Evolutionary conservation across 2,797 vertebrate genomes (phyloP).

Genomic region (Zenarchopterus dispar): DNA sequence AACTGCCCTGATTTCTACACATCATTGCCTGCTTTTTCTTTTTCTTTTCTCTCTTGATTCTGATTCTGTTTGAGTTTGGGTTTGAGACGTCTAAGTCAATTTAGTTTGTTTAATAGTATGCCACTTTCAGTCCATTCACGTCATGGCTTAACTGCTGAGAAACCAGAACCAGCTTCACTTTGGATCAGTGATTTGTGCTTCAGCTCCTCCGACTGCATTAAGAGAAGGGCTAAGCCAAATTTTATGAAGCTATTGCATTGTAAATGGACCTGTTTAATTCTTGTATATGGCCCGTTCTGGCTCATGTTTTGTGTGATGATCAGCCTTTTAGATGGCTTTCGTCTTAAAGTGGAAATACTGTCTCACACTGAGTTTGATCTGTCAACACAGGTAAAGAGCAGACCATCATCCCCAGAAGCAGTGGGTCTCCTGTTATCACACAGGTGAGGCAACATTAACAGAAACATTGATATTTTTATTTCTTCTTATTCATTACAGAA

Average conservation of each 20-base stretch:
- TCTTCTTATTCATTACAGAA: too few relatives aligned
- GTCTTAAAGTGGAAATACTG: neutral
- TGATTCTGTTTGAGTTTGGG: conserved; percentile 25
- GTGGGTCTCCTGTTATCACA: conserved; percentile 25
- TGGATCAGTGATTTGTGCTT: conserved; percentile 44
- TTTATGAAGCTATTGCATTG: neutral
- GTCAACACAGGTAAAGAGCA: conserved; percentile 68
- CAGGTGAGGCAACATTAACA: conserved; percentile 62
- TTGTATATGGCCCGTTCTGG: conserved; percentile 9
- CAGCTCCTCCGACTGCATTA: conserved; percentile 17
- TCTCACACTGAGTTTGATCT: conserved; percentile 12
- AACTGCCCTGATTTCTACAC: conserved; percentile 37
- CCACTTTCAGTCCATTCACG: conserved; percentile 50
- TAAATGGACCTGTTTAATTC: conserved; percentile 1
- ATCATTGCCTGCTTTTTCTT: conserved; percentile 18
- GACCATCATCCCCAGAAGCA: conserved; percentile 34
- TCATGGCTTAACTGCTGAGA: conserved; percentile 48
- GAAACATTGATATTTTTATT: neutral
- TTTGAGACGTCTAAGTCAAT: conserved; percentile 60
- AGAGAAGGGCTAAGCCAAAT: conserved; percentile 4
- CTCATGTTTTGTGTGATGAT: too few relatives aligned
- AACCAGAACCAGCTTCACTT: conserved; percentile 53
- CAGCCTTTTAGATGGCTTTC: neutral
- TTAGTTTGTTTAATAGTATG: conserved; percentile 63
- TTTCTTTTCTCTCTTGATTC: conserved; percentile 14